Base-by-base conservation (phyloP, 2,797 vertebrate genomes). In the Melanotaenia boesemani region DNA sequence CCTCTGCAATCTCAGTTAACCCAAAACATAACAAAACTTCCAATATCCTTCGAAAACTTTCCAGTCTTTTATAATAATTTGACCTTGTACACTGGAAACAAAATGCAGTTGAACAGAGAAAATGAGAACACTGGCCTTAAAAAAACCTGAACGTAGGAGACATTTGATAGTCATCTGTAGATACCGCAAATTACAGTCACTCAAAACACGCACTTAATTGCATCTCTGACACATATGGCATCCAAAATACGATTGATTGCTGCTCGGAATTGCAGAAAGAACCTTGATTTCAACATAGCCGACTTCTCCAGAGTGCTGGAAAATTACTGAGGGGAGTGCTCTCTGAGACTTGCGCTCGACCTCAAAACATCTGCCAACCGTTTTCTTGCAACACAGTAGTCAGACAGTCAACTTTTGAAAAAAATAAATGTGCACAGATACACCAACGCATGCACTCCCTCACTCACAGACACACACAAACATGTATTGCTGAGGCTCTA, bases 341-440 rank as follows among this genome's bases (percentile, higher is more conserved):
- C 70, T 70, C 61, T n/a, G 79, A 90, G 85, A 84, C 74, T 83
- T 11, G 11, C 12, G 55, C 75, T 74, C 79, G 64, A 87, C 81
- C 79, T 82, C 84, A 56, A 79, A 91, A 88, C 92, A 90, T 92
- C 90, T 93, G 86, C 83, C 77, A 59, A 26, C 26, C n/a, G 48
- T 78, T 83, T 78, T 67, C 65, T 63, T 39, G 67, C 77, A 58
- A 37, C 72, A 16, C 79, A 41, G 54, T 55, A 59, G 82, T 79
- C 64, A 59, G 54, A 80, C 37, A 72, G 73, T 77, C 58, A 73
- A 78, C 79, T 77, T 74, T 79, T 6, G n/a, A 12, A 52, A 22
- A 46, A 8, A 82, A 79, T 74, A 12, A 30, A 30, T 3, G 36
- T 71, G 75, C 3, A 16, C 76, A 63, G 74, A 74, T 18, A 61